phyloP scores from a whole-genome alignment of 2,888 invertebrate genomes.

The Anarsia innoxiella region DNA sequence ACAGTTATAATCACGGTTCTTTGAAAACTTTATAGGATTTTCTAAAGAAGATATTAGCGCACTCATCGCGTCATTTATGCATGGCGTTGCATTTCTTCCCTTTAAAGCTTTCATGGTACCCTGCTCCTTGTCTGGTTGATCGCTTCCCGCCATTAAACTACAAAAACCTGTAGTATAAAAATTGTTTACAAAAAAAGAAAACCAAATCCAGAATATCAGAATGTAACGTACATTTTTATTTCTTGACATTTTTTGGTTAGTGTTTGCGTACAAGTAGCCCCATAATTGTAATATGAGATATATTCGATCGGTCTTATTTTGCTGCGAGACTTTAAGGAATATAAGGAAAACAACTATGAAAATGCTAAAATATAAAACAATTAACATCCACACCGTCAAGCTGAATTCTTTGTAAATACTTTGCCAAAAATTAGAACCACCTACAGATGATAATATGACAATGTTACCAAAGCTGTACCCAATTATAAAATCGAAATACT shows the following conservation, averaged over 20 bases:
- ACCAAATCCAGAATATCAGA: conserved; percentile 19
- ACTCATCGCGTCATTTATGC: not conserved
- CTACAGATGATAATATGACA: conserved; percentile 4
- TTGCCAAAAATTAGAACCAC: conserved; percentile 7
- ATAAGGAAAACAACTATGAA: not conserved
- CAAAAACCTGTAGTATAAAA: conserved; percentile 19
- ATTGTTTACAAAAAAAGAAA: conserved; percentile 16
- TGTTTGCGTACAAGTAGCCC: conserved; percentile 16
- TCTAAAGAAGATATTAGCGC: too few relatives aligned
- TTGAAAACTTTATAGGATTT: too few relatives aligned
- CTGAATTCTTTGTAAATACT: conserved; percentile 13
- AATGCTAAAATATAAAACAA: not conserved
- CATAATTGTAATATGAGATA: conserved; percentile 3
- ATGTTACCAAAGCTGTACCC: conserved; percentile 9
- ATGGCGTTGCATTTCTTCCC: too few relatives aligned
- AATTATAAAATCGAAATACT: conserved; percentile 11
- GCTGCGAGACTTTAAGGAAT: too few relatives aligned
- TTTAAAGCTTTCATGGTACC: too few relatives aligned
- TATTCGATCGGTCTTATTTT: not conserved
- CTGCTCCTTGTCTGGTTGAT: too few relatives aligned
- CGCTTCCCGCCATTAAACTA: conserved; percentile 16
- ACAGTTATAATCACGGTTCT: too few relatives aligned
- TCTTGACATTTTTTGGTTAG: conserved; percentile 8
- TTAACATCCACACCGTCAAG: conserved; percentile 5
- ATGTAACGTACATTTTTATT: conserved; percentile 9